phyloP scores from a whole-genome alignment of 37 sponge, comb jelly and placozoan species.

The Mnemiopsis leidyi region DNA sequence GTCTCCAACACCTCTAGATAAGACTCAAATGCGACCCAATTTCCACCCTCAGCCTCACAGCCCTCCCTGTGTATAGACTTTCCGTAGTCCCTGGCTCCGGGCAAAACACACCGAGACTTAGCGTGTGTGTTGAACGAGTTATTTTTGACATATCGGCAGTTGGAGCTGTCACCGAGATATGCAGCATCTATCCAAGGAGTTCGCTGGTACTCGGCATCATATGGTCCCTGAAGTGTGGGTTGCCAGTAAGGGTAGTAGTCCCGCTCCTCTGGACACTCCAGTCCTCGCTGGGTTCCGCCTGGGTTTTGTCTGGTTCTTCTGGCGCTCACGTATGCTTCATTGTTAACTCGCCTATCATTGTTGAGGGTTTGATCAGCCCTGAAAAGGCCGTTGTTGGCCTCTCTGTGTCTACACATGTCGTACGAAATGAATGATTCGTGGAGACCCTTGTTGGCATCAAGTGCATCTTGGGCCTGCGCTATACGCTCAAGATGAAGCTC shows the following conservation, averaged over 20 bases:
- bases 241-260: constrained; percentile 54
- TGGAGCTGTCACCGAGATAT: constrained; percentile 7
- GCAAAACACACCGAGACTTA: constrained; percentile 25
- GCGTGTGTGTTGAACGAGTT: constrained; percentile 27
- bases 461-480: neutral
- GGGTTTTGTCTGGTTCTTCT: neutral
- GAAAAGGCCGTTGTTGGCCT: neutral
- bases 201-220: neutral
- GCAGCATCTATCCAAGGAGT: constrained; percentile 51
- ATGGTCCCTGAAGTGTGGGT: neutral
- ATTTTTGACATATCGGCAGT: constrained; percentile 3
- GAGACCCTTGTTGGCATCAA: neutral
- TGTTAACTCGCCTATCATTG: neutral
- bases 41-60: constrained; percentile 12
- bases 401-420: constrained; percentile 25
- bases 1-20: neutral
- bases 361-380: neutral
- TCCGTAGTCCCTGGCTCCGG: constrained; percentile 17
- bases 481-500: neutral
- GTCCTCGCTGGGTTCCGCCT: neutral
- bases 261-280: constrained; percentile 52
- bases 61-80: neutral
- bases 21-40: constrained; percentile 25
- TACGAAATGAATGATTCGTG: constrained; percentile 38
- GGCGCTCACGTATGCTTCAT: neutral